Evolutionary conservation across 2,888 invertebrate species (phyloP), one percentile per base, ranked within the genome.

Genomic region (Orthosia cruda): DNA sequence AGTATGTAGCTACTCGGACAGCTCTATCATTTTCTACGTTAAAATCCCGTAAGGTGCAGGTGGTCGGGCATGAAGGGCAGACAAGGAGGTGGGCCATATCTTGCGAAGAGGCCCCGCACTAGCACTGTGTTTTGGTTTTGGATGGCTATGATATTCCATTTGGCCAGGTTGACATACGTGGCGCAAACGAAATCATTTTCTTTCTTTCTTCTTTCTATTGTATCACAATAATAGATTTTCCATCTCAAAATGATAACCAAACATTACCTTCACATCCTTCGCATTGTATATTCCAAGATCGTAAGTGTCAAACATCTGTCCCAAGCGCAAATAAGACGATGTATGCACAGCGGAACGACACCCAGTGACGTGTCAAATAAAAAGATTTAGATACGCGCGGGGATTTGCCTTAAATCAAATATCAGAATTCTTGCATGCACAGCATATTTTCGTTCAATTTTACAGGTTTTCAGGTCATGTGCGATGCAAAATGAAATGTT

Each of bases 381-480:
- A 91, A 87, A 87, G 88, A 91, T 91, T 91, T 90, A 87, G 71
- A 87, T 81, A 77, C 86, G 65, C 76, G 54, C 64, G 47, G 85
- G 81, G 87, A 87, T 89, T 83, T 68, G 67, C 59, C 66, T 61
- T 65, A 77, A 78, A 85, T 81, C 74, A 82, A 85, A 87, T 84
- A 85, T 86, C 71, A 74, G 76, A 88, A 70, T 67, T 69, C 52
- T 64, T 50, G 65, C 66, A 40, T 40, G 40, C 40, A 62, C 32
- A 45, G 45, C 68, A 83, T 69, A 71, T 86, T 80, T 86, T 75
- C 50, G 68, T 67, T 77, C 49, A 62, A 2, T 55, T 81, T 75
- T 67, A 12, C 49, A 16, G 23, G 9, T 20, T 59, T 57, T 26
- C 4, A 4, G 23, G n/a, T 7, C 12, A 5, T 23, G n/a, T 50